These are phyloP conservation scores for Lutjanus campechanus DNA, from an alignment of 2,797 vertebrate genomes.

Conservation along the genomic window DNA sequence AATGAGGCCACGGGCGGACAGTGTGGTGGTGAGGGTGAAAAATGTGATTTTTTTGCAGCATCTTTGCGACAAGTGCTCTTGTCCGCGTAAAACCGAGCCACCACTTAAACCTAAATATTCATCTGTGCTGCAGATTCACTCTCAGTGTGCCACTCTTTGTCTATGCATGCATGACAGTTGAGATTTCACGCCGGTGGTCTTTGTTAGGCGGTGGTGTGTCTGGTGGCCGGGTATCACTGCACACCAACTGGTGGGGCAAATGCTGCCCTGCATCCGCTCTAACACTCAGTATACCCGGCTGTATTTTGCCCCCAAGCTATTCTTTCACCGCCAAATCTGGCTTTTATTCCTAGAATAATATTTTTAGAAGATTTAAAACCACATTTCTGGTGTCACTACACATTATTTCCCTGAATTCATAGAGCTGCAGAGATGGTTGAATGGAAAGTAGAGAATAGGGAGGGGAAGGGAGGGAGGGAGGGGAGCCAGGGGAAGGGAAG, in stretches of 20 bases:
- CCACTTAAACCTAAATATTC: not conserved
- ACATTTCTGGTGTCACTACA: constrained; percentile 26
- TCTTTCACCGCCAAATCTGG: not conserved
- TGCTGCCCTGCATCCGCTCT: constrained; percentile 65
- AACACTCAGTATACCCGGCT: constrained; percentile 15
- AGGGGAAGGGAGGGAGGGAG: constrained; percentile 58
- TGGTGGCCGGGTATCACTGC: constrained; percentile 56
- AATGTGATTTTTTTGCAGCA: constrained; percentile 43
- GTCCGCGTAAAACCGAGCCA: not conserved
- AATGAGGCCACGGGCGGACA: not conserved
- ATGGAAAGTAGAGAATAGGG: constrained; percentile 78
- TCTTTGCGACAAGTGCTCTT: constrained; percentile 64
- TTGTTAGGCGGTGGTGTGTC: constrained; percentile 70
- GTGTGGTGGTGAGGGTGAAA: not conserved
- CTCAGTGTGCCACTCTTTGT: constrained; percentile 10
- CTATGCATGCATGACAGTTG: constrained; percentile 24
- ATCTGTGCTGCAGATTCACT: not conserved
- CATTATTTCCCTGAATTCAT: constrained; percentile 71
- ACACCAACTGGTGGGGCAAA: constrained; percentile 69
- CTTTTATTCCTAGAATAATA: constrained; percentile 7
- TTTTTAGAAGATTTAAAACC: constrained; percentile 10
- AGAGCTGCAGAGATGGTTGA: constrained; percentile 72
- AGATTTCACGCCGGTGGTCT: constrained; percentile 73
- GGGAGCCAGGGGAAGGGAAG: constrained; percentile 58
- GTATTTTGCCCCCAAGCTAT: not conserved